phyloP scores from a whole-genome alignment of 2,888 invertebrate genomes.

The Bhutanitis thaidina region DNA sequence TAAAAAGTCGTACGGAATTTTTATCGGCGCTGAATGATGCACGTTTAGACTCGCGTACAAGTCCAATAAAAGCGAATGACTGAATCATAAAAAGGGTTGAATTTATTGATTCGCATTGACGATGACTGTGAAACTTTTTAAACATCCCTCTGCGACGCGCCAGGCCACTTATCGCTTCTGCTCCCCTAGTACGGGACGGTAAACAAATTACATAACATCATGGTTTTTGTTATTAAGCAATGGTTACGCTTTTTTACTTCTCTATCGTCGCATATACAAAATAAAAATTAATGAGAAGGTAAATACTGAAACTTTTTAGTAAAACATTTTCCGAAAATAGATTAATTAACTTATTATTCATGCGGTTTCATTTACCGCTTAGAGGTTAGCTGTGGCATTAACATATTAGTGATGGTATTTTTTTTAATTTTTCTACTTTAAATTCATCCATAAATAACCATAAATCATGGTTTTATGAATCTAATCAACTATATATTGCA shows the following conservation, averaged over 20 bases:
- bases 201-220: slow-evolving; percentile 67
- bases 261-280: slow-evolving; percentile 11
- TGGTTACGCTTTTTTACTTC: slow-evolving; percentile 43
- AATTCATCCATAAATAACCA: too few relatives aligned
- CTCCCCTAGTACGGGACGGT: slow-evolving; percentile 28
- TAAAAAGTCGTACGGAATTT: slow-evolving; percentile 59
- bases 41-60: slow-evolving; percentile 62
- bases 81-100: slow-evolving; percentile 74
- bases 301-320: too few relatives aligned
- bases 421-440: too few relatives aligned
- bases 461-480: too few relatives aligned
- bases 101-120: slow-evolving; percentile 74
- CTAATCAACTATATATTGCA: too few relatives aligned
- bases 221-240: slow-evolving; percentile 53
- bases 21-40: slow-evolving; percentile 67
- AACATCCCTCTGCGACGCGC: slow-evolving; percentile 28
- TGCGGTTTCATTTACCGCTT: not conserved
- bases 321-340: too few relatives aligned
- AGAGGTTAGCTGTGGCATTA: slow-evolving; percentile 7
- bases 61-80: slow-evolving; percentile 69
- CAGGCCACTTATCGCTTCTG: slow-evolving; percentile 12
- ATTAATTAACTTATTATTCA: too few relatives aligned
- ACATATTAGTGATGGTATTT: slow-evolving; percentile 11
- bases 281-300: too few relatives aligned
- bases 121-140: slow-evolving; percentile 43